Conservation (phyloP, 1,140 invertebrate genomes). For the Marisa cornuarietis region DNA sequence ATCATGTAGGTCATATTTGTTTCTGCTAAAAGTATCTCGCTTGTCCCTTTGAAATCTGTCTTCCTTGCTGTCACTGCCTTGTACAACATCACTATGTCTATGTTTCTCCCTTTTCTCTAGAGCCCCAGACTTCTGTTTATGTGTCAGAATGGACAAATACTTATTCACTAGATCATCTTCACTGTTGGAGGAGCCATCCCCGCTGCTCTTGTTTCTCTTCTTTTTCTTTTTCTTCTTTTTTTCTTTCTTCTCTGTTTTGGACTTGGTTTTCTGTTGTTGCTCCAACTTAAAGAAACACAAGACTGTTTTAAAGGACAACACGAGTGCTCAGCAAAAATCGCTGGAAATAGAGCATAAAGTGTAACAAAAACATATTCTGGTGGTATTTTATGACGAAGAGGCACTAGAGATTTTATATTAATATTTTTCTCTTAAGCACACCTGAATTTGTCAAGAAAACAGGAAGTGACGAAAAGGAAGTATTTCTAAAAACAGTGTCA, state of each 20-base stretch:
- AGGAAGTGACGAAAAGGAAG: too few species aligned
- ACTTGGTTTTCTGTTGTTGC: slow-evolving; percentile 11
- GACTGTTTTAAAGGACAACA: too few species aligned
- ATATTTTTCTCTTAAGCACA: too few species aligned
- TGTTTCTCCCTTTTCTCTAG: slow-evolving; percentile 16
- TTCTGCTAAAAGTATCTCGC: not conserved
- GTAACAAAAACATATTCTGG: too few species aligned
- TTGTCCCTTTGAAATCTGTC: not conserved
- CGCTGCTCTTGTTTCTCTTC: slow-evolving; percentile 28
- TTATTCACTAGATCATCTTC: slow-evolving; percentile 50
- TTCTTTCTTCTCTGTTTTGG: slow-evolving; percentile 42
- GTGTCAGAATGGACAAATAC: slow-evolving; percentile 50
- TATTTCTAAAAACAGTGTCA: too few species aligned
- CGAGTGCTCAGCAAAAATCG: too few species aligned
- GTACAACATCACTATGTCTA: slow-evolving; percentile 12
- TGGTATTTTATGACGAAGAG: too few species aligned
- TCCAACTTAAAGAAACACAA: slow-evolving; percentile 16
- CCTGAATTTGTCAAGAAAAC: too few species aligned
- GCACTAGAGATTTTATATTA: too few species aligned
- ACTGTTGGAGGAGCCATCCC: slow-evolving; percentile 34
- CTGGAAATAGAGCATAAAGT: too few species aligned
- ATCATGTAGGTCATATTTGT: not conserved
- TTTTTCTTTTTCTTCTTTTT: slow-evolving; percentile 46
- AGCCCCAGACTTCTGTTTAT: slow-evolving; percentile 33
- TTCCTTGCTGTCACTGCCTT: not conserved